Percentiles rank a stretch among this genome's conserved stretches.
These are phyloP conservation scores for Drosophila multiciliata DNA, from an alignment of 2,888 invertebrate genomes.

Conservation along the genomic window DNA sequence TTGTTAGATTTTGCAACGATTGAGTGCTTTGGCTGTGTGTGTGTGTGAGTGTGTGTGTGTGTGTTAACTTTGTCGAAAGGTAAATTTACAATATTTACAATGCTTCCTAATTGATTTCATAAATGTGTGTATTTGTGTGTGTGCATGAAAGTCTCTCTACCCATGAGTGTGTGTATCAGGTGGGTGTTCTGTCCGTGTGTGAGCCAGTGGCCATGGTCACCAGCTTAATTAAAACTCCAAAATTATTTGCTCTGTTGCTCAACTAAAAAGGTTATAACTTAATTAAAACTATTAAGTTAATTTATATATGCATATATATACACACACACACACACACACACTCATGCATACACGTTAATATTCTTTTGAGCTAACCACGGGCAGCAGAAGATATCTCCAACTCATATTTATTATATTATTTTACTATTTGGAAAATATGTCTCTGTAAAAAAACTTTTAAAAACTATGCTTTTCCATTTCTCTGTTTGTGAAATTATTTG, in stretches of 20 bases:
- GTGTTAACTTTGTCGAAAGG: constrained; percentile 61
- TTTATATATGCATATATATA: neutral
- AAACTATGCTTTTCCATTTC: too few relatives aligned
- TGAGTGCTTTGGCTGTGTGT: constrained; percentile 47
- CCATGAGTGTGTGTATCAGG: neutral
- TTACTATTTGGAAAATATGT: neutral
- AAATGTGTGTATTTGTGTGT: constrained; percentile 22
- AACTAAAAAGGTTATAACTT: neutral
- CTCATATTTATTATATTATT: too few relatives aligned
- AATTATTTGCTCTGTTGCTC: neutral
- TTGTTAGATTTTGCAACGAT: constrained; percentile 16
- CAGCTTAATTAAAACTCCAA: neutral
- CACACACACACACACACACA: neutral
- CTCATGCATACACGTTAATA: too few relatives aligned
- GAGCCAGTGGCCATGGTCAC: neutral
- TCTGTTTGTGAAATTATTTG: neutral
- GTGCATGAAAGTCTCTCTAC: too few relatives aligned
- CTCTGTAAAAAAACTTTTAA: neutral
- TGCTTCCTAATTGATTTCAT: constrained; percentile 64
- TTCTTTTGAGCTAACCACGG: neutral
- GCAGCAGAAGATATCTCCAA: neutral
- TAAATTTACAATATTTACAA: constrained; percentile 66
- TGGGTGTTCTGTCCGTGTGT: neutral
- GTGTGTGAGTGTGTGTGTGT: constrained; percentile 57
- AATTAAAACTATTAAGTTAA: neutral